phyloP scores from a whole-genome alignment of 2,113 vertebrate species.

The Oriolus oriolus region DNA sequence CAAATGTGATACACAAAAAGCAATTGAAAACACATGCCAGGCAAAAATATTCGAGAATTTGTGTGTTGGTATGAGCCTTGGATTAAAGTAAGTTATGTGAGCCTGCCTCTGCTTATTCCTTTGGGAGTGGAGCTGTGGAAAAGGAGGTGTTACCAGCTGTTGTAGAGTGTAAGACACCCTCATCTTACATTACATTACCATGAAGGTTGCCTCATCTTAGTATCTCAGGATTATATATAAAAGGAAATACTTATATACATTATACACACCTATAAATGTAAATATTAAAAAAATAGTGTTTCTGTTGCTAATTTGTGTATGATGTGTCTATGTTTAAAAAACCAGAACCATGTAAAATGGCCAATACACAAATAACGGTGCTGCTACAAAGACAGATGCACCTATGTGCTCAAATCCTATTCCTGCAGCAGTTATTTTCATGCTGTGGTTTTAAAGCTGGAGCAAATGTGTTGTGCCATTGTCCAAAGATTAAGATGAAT shows the following conservation, averaged over 20 bases:
- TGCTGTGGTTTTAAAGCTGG: neutral
- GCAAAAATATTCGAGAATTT: neutral
- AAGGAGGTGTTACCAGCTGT: neutral
- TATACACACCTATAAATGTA: neutral
- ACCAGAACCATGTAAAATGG: neutral
- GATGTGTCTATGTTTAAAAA: neutral
- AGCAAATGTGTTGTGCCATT: neutral
- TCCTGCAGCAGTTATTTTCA: neutral
- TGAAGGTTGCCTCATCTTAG: neutral
- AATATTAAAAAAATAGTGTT: neutral
- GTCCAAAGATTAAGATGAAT: neutral
- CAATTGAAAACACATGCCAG: neutral
- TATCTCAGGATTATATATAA: neutral
- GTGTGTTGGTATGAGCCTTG: neutral
- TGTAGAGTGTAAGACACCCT: neutral
- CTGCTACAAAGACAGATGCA: neutral
- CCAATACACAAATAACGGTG: neutral
- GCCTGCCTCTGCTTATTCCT: neutral
- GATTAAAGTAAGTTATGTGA: neutral
- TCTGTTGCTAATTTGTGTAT: neutral
- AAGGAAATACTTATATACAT: neutral
- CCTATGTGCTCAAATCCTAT: neutral
- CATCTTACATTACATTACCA: neutral
- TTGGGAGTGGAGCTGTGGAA: neutral
- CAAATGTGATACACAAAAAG: conserved; percentile 8